These are phyloP conservation scores for Bimastos eiseni DNA, from an alignment of 2,888 invertebrate genomes.

Conservation along the genomic window DNA sequence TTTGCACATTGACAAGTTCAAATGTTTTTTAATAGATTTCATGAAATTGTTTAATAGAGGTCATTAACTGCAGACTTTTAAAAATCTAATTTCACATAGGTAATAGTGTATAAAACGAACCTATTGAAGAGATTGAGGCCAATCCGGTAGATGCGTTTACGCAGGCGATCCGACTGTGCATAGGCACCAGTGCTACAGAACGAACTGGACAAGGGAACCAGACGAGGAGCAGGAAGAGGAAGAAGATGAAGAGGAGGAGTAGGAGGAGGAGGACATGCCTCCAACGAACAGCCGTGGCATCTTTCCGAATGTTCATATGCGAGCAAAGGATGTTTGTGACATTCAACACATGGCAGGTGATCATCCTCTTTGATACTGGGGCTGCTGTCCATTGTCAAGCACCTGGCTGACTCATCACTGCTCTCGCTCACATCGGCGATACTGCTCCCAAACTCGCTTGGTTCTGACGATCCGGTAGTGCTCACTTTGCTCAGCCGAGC, in stretches of 20 bases:
- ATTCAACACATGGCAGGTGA: background rate
- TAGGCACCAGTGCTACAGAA: slow-evolving; percentile 20
- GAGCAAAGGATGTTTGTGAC: background rate
- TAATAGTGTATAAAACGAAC: slow-evolving; percentile 50
- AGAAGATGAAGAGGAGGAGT: no score
- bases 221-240: background rate
- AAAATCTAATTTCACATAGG: no score
- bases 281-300: background rate
- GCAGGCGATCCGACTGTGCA: slow-evolving; percentile 47
- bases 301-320: background rate
- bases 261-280: background rate
- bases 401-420: background rate
- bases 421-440: background rate
- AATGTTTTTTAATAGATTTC: no score
- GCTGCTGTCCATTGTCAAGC: background rate
- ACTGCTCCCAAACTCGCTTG: background rate
- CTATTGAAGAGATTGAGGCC: slow-evolving; percentile 88
- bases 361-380: background rate
- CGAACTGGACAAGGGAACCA: slow-evolving; percentile 13
- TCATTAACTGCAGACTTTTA: background rate
- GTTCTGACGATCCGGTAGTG: background rate
- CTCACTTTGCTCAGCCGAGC: slow-evolving; percentile 21
- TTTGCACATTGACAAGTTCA: background rate
- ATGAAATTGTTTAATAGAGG: background rate
- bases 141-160: slow-evolving; percentile 92